These are phyloP conservation scores for Dendrocincla tyrannina DNA, from an alignment of 2,797 vertebrate genomes.

Conservation along the genomic window DNA sequence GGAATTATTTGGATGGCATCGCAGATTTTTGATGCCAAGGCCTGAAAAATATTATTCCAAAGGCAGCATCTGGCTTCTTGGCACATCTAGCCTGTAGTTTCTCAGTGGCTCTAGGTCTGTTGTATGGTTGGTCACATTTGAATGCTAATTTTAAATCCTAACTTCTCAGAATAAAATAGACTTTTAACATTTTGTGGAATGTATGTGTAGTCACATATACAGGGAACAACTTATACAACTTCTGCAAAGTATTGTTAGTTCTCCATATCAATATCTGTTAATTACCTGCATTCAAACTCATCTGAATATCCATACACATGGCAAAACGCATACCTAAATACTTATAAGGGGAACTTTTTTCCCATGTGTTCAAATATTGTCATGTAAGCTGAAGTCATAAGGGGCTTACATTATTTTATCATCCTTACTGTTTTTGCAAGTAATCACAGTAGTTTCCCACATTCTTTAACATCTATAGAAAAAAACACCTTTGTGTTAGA, in stretches of 20 bases:
- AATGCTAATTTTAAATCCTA: constrained; percentile 47
- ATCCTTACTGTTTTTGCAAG: neutral
- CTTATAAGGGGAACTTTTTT: neutral
- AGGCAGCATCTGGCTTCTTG: constrained; percentile 75
- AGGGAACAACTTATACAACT: neutral
- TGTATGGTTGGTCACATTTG: constrained; percentile 39
- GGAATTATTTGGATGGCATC: constrained; percentile 63
- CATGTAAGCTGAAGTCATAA: neutral
- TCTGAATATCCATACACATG: neutral
- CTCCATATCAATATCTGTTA: neutral
- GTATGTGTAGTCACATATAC: neutral
- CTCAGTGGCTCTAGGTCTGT: constrained; percentile 44
- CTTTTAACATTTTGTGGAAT: constrained; percentile 32
- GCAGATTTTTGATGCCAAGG: constrained; percentile 52
- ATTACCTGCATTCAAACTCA: neutral
- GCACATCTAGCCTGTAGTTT: constrained; percentile 60
- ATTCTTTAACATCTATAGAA: neutral
- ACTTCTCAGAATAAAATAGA: constrained; percentile 36
- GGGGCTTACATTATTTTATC: neutral
- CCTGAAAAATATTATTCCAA: constrained; percentile 68
- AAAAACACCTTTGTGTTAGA: neutral
- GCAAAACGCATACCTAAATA: neutral
- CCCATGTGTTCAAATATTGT: neutral
- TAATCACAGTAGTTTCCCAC: neutral
- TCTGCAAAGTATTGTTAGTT: neutral